Percentiles rank a stretch among this genome's conserved stretches.
phyloP scores from a whole-genome alignment of 1,140 invertebrate species.

The Brachionus manjavacas region DNA sequence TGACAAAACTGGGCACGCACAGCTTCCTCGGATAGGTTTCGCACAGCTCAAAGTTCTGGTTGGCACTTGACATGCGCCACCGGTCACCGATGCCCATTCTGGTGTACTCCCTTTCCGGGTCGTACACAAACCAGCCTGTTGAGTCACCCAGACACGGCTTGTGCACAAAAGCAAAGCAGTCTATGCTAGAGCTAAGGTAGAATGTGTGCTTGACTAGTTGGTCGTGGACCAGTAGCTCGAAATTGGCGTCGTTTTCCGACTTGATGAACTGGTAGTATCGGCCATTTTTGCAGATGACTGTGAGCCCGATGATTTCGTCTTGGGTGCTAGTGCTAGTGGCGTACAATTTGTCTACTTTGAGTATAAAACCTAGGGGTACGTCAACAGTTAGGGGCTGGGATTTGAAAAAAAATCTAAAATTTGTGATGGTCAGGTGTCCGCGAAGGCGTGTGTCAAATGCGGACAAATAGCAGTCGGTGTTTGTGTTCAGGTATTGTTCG shows the following conservation, averaged over 20 bases:
- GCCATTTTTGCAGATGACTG: conserved; percentile 28
- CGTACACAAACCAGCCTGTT: neutral
- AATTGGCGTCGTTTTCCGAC: neutral
- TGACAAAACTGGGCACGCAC: conserved; percentile 77
- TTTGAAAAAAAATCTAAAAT: neutral
- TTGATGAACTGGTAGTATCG: neutral
- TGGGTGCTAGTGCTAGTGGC: neutral
- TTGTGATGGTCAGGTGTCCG: neutral
- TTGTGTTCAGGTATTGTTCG: neutral
- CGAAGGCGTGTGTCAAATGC: neutral
- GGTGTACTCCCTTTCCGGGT: neutral
- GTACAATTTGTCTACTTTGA: conserved; percentile 27
- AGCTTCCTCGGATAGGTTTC: conserved; percentile 80
- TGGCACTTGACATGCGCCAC: neutral
- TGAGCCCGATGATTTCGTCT: neutral
- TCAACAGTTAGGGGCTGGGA: neutral
- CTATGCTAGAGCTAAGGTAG: neutral
- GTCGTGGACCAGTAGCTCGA: neutral
- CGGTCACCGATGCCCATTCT: neutral
- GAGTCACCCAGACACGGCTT: neutral
- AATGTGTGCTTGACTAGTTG: conserved; percentile 29
- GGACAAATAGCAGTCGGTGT: neutral
- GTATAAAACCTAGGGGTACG: conserved; percentile 37
- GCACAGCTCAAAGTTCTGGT: conserved; percentile 58
- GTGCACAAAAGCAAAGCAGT: conserved; percentile 31